Evolutionary conservation across 2,797 vertebrate genomes (phyloP), one percentile per base, ranked within the genome.

Genomic region (Astyanax mexicanus): DNA sequence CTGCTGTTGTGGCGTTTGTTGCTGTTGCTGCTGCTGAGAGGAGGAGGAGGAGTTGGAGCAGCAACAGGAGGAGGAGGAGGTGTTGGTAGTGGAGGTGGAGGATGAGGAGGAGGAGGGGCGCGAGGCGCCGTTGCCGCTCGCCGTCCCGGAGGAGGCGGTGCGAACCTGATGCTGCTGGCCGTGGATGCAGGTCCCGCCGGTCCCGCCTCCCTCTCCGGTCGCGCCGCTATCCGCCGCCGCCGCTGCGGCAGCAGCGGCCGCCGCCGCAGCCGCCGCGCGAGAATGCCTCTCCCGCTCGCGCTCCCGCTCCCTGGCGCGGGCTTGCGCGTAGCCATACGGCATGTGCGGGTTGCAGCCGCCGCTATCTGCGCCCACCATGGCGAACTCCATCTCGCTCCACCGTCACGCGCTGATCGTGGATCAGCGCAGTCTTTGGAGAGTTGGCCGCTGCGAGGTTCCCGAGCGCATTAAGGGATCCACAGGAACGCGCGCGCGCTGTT

Each of bases 331-430:
- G 8, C 95, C 97, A 0, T 98, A 99, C 44, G 97, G 96, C 95
- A 97, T 91, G 92, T 98, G 97, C 80, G 92, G 97, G 83, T 95
- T 98, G 93, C 97, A 98, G 70, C 96, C 96, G 44, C 95, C 95
- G 88, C 95, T 95, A 78, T 99, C 98, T 0, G 97, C 96, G 6
- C 97, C 97, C 89, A 99, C 96, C 97, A 99, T 98, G 1, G 97
- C 98, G 47, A 98, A 98, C 94, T 99, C 98, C 97, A 99, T 99
- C 87, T 92, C 90, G 83, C 80, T 89, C 85, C 54, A 82, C 58
- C 17, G 40, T 66, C 15, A 11, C 42, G 62, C 25, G 44, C 21
- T 27, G 38, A 1, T 62, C 32, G 60, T 37, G 11, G n/a, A 3
- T 62, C 32, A 37, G 32, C 58, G 32, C 49, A 51, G 19, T 29